Percentiles rank a stretch among this genome's conserved stretches.
These are phyloP conservation scores for Clarias magur DNA, from an alignment of 2,113 vertebrate genomes.

Conservation along the genomic window DNA sequence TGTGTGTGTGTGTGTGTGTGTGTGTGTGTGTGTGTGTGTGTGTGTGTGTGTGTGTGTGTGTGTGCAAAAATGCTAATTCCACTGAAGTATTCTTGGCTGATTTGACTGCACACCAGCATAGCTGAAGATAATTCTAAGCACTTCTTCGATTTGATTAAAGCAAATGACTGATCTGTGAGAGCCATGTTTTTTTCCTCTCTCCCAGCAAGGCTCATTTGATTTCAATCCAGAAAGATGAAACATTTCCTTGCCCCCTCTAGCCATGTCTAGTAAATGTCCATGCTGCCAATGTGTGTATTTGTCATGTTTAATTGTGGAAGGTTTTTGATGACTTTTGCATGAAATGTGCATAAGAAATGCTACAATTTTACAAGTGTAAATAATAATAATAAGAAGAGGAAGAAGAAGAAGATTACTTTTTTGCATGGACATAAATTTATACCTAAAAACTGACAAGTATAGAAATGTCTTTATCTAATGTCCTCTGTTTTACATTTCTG, in stretches of 20 bases:
- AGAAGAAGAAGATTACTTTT: not conserved
- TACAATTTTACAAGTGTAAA: not conserved
- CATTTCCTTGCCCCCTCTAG: not conserved
- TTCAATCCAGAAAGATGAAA: slow-evolving; percentile 5
- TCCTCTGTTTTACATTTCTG: not conserved
- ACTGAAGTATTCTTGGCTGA: not conserved
- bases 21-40: not conserved
- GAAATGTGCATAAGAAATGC: not conserved
- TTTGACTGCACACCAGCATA: slow-evolving; percentile 1
- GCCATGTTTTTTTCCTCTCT: not conserved
- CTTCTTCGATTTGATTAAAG: not conserved
- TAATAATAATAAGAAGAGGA: too few relatives aligned
- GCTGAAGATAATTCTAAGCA: not conserved
- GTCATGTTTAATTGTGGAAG: not conserved
- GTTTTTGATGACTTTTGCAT: not conserved
- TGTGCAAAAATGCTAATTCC: slow-evolving; percentile 3
- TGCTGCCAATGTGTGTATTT: not conserved
- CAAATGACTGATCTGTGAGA: slow-evolving; percentile 3
- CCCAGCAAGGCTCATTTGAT: not conserved
- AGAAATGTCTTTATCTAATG: not conserved
- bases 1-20: not conserved
- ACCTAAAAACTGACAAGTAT: not conserved
- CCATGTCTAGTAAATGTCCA: not conserved
- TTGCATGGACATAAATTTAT: not conserved
- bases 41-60: not conserved